Evolutionary conservation across 2,113 vertebrate species (phyloP), one percentile per base, ranked within the genome.

Genomic region (Cephalopholis sonnerati): DNA sequence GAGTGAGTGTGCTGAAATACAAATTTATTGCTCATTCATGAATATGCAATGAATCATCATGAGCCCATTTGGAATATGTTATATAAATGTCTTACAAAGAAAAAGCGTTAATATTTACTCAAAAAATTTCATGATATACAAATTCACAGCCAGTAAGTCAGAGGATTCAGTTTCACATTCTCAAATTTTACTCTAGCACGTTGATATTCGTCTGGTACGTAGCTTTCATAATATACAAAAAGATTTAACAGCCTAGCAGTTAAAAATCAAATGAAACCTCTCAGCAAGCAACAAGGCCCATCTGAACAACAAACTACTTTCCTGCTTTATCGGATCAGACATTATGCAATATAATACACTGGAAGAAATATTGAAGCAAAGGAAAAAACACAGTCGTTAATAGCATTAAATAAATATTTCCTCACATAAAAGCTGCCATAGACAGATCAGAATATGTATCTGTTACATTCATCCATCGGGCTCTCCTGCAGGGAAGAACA

Each of bases 381-480:
- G 63, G 70, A 81, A 74, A 70, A 84, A 64, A 80, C 44, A 86
- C 83, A 77, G 54, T 88, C 70, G 27, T 84, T 89, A 88, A 91
- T 87, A 89, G 89, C 80, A 87, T 87, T 78, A 92, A 92, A 91
- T 87, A 84, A 89, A 90, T 72, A 87, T 77, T 88, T 93, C 79
- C 81, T 91, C 86, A 93, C 85, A 88, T 76, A 89, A 91, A 93
- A 93, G 93, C 95, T 96, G 95, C 95, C 91, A 89, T 92, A 88
- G 93, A 93, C 90, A 91, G 83, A 88, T 90, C 77, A 92, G 70
- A 94, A 90, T 87, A 93, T 91, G 82, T 93, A 91, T 94, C 89
- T 91, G 91, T 95, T 96, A 96, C 96, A 96, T 96, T 96, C 95
- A 95, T 95, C 89, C 91, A 93, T 94, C 87, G 90, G 93, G 91